These are phyloP conservation scores for Drosophila sp. DNA, from an alignment of 1,140 invertebrate species.

Conservation along the genomic window DNA sequence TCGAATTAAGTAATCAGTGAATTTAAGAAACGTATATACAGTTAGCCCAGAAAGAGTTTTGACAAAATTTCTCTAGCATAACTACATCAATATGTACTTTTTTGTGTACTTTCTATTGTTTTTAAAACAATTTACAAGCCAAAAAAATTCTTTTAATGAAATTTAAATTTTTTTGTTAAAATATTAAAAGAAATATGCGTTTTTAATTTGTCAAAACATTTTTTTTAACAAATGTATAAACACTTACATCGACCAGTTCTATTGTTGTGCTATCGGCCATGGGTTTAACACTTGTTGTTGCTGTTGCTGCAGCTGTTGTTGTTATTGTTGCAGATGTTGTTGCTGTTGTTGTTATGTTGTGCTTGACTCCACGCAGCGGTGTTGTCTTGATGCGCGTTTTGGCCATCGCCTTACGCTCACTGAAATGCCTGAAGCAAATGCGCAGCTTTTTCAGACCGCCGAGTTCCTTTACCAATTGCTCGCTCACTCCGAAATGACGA, in stretches of 20 bases:
- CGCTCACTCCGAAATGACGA: conserved; percentile 60
- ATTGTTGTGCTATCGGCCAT: conserved; percentile 63
- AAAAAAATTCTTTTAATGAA: no score
- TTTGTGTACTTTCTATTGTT: no score
- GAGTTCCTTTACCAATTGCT: conserved; percentile 57
- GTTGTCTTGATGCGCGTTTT: conserved; percentile 82
- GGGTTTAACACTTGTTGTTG: conserved; percentile 42
- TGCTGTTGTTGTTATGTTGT: conserved; percentile 25
- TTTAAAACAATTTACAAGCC: no score
- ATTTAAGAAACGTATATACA: neutral
- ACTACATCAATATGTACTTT: no score
- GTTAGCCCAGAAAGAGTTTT: no score
- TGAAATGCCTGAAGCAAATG: conserved; percentile 71
- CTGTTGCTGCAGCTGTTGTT: conserved; percentile 6
- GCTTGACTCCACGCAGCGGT: conserved; percentile 72
- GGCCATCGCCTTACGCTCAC: conserved; percentile 69
- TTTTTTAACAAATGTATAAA: no score
- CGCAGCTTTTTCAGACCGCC: conserved; percentile 73
- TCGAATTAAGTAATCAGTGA: conserved; percentile 2
- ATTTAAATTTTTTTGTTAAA: no score
- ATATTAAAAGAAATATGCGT: no score
- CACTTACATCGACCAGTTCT: conserved; percentile 64
- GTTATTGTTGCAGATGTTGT: conserved; percentile 17
- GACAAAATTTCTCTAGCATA: no score
- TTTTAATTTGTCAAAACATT: no score